Evolutionary conservation across 1,140 invertebrate species (phyloP).

Genomic region (Bradysia coprophila): DNA sequence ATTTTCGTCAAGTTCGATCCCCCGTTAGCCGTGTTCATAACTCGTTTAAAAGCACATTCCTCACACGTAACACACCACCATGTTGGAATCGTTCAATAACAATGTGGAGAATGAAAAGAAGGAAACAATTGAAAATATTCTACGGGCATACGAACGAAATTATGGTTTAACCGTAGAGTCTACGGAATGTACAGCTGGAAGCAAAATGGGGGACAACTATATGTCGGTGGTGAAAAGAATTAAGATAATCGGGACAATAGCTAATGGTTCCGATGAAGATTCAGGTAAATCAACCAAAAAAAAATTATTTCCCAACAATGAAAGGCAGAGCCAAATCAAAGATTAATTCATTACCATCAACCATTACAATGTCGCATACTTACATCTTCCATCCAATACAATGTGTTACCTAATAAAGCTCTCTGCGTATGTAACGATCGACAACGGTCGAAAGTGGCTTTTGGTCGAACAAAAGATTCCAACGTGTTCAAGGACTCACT

Average conservation of each 20-base stretch:
- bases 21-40: no score
- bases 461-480: no score
- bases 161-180: neutral
- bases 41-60: no score
- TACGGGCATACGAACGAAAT: neutral
- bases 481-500: no score
- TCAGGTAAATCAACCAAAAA: no score
- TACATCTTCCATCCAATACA: neutral
- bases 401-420: neutral
- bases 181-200: neutral
- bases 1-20: no score
- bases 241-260: constrained; percentile 12
- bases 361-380: neutral
- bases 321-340: neutral
- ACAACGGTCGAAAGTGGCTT: no score
- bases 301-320: no score
- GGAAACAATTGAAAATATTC: neutral
- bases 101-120: neutral
- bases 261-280: no score
- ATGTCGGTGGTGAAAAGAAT: constrained; percentile 24
- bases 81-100: neutral
- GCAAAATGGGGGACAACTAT: constrained; percentile 16
- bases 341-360: neutral
- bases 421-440: neutral
- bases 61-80: no score